These are phyloP conservation scores for Rana temporaria DNA, from an alignment of 2,113 vertebrate species.

Conservation along the genomic window DNA sequence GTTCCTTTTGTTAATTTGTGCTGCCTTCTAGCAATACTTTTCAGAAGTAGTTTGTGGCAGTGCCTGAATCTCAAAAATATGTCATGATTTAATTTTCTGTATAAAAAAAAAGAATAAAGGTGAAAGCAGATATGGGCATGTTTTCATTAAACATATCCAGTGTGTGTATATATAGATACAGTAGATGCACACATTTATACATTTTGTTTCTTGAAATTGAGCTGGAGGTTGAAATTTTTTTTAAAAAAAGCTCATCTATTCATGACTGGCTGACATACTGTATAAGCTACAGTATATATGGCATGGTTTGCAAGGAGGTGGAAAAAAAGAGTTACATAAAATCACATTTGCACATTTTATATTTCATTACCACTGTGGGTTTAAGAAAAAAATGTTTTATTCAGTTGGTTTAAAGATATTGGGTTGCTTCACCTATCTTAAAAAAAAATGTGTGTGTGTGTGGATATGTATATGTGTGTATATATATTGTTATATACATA, in stretches of 20 bases:
- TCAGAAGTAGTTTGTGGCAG: slow-evolving; percentile 46
- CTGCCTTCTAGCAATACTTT: slow-evolving; percentile 53
- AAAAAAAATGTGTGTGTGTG: no score
- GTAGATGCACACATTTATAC: not conserved
- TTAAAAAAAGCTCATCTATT: no score
- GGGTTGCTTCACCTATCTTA: no score
- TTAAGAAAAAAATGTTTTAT: no score
- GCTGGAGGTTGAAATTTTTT: no score
- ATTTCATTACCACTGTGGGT: no score
- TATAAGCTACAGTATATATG: slow-evolving; percentile 1
- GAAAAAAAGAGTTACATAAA: not conserved
- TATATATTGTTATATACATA: no score
- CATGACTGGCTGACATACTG: not conserved
- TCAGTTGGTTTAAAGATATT: no score
- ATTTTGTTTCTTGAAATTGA: no score
- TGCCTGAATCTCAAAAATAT: not conserved
- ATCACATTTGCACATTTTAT: no score
- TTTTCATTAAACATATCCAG: slow-evolving; percentile 45
- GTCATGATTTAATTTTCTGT: not conserved
- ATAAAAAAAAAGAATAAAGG: not conserved
- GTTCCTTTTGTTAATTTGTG: not conserved
- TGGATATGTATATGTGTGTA: no score
- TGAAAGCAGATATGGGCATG: slow-evolving; percentile 39
- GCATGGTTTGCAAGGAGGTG: not conserved
- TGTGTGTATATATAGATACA: not conserved